Evolutionary conservation across 2,888 invertebrate species (phyloP), one percentile per base, ranked within the genome.

Genomic region (Andrena marginata): DNA sequence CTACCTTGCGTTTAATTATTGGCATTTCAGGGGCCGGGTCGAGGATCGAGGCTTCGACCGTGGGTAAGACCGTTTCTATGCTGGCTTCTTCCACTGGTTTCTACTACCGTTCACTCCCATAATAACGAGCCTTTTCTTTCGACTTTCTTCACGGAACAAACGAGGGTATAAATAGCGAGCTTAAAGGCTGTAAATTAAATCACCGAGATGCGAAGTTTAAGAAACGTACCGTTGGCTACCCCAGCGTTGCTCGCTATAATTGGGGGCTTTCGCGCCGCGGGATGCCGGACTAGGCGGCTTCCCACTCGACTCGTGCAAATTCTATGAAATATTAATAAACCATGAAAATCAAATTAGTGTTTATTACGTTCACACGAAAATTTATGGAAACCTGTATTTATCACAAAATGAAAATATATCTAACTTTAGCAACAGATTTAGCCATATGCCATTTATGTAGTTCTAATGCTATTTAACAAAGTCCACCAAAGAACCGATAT

Each of bases 1-100:
- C 86, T 86, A 86, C 79, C 51, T 82, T 79, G 42, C 75, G 67
- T 63, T 76, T 86, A 86, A 86, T 86, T 82, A 84, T 84, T 84
- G 83, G 78, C 77, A 84, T 84, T 84, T 84, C 69, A 74, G 74
- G 48, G 71, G 72, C 69, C 59, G 68, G 62, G 75, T 63, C 75
- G 67, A 20, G 67, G 51, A 70, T 68, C 69, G 26, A 63, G 33
- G 48, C 51, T 35, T 63, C 56, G 59, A 82, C 76, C 82, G 82
- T 80, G 82, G 80, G 82, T 80, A 82, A 82, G 63, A 59, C 71
- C 67, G 76, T 82, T 82, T 82, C 81, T 70, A 79, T 62, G 54
- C 48, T 56, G 48, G 59, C 73, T 67, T 79, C 70, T 64, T 79
- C 73, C 56, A n/a, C 13, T 56, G 56, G 23, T 42, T 26, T 23